Evolutionary conservation across 2,113 vertebrate genomes (phyloP).

Genomic region (Rhea americana): DNA sequence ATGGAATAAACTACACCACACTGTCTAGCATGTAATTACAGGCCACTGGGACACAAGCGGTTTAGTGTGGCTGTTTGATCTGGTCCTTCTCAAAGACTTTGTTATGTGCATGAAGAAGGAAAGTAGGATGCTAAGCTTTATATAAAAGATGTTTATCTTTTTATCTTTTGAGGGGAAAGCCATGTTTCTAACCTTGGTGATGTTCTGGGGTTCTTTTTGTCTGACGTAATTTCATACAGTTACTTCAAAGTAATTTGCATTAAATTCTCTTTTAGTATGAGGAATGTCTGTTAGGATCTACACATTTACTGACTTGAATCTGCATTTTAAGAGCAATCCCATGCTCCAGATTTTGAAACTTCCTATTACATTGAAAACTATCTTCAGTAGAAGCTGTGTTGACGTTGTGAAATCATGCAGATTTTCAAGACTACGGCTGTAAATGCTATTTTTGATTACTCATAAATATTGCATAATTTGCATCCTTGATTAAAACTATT

Average conservation of each 20-base stretch:
- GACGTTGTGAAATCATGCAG: background rate
- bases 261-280: rapidly evolving
- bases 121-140: background rate
- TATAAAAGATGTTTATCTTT: background rate
- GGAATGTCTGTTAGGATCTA: background rate
- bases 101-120: background rate
- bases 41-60: background rate
- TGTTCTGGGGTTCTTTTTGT: background rate
- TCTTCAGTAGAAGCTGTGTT: background rate
- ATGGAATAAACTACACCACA: background rate
- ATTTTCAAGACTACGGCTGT: background rate
- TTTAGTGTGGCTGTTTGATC: background rate
- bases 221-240: background rate
- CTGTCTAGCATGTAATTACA: background rate
- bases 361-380: background rate
- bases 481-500: background rate
- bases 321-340: background rate
- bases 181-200: background rate
- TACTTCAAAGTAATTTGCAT: background rate
- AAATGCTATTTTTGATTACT: background rate
- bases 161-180: background rate
- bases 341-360: background rate
- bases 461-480: background rate
- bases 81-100: background rate
- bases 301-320: background rate